Evolutionary conservation across 2,888 invertebrate genomes (phyloP).

Genomic region (Charanyca ferruginea): DNA sequence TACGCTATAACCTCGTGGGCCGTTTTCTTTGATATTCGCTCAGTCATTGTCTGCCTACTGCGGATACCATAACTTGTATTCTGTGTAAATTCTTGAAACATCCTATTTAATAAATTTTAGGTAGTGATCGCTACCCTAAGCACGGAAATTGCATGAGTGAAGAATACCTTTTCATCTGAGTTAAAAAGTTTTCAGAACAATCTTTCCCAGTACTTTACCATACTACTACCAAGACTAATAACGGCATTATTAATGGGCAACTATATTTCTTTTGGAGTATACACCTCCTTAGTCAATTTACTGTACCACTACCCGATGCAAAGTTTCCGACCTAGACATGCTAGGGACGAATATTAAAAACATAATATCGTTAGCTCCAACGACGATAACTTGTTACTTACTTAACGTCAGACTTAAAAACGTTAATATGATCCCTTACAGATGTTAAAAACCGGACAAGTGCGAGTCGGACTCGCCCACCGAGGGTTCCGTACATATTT

Average conservation of each 20-base stretch:
- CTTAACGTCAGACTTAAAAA: conserved; percentile 10
- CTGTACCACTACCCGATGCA: conserved; percentile 1
- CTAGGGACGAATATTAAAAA: conserved; percentile 32
- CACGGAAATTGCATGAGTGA: background rate
- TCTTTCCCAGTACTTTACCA: no score
- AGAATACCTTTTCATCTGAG: background rate
- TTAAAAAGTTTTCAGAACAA: background rate
- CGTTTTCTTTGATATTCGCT: conserved; percentile 59
- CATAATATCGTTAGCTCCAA: conserved; percentile 18
- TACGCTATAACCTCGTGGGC: conserved; percentile 54
- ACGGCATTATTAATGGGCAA: background rate
- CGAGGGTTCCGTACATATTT: no score
- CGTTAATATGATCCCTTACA: conserved; percentile 34
- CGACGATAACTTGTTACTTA: conserved; percentile 2
- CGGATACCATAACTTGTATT: conserved; percentile 28
- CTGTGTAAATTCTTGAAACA: conserved; percentile 39
- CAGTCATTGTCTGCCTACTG: conserved; percentile 66
- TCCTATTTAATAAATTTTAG: background rate
- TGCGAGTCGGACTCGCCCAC: no score
- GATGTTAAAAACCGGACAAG: no score
- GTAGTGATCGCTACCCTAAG: no score
- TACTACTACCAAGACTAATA: background rate
- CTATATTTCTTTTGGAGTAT: conserved; percentile 4
- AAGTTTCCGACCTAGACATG: conserved; percentile 18
- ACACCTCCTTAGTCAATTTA: conserved; percentile 19